A percentile compares a stretch with the other conserved stretches of the same genome.
Evolutionary conservation across 2,113 vertebrate species (phyloP).

Genomic region (Catharus fuscescens): DNA sequence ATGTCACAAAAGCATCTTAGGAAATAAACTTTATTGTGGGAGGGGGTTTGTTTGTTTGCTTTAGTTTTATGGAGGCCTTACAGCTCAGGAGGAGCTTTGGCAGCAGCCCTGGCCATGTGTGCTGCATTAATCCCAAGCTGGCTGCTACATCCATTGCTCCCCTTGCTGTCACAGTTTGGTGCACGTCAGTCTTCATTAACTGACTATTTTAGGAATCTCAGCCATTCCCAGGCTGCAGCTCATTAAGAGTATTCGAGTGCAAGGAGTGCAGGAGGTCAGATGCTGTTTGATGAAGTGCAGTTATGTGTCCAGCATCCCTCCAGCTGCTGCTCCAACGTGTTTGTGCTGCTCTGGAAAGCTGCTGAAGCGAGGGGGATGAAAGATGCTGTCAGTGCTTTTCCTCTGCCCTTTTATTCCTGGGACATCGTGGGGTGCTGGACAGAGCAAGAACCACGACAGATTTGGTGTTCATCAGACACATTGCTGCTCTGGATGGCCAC

Average conservation of each 20-base stretch:
- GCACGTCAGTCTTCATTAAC: constrained; percentile 58
- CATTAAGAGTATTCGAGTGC: constrained; percentile 49
- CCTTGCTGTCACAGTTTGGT: constrained; percentile 5
- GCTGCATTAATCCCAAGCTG: background rate
- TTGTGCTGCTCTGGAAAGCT: background rate
- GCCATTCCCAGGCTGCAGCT: constrained; percentile 37
- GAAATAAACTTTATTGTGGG: background rate
- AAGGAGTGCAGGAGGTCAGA: constrained; percentile 55
- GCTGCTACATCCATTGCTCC: constrained; percentile 22
- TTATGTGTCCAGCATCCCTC: constrained; percentile 59
- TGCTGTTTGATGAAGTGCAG: constrained; percentile 50
- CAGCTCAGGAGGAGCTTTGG: background rate
- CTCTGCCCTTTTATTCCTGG: background rate
- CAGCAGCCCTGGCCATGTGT: background rate
- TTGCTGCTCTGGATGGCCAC: background rate
- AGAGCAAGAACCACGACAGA: background rate
- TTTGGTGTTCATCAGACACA: background rate
- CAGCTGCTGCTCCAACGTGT: constrained; percentile 35
- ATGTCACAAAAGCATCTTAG: background rate
- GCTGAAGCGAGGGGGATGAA: background rate
- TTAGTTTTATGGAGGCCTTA: background rate
- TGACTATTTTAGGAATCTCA: constrained; percentile 42
- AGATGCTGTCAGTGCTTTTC: background rate
- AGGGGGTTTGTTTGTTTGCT: background rate
- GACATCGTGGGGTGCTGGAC: background rate